Base-by-base conservation (phyloP, 2,888 invertebrate species). In the Ormyrus thymus region DNA sequence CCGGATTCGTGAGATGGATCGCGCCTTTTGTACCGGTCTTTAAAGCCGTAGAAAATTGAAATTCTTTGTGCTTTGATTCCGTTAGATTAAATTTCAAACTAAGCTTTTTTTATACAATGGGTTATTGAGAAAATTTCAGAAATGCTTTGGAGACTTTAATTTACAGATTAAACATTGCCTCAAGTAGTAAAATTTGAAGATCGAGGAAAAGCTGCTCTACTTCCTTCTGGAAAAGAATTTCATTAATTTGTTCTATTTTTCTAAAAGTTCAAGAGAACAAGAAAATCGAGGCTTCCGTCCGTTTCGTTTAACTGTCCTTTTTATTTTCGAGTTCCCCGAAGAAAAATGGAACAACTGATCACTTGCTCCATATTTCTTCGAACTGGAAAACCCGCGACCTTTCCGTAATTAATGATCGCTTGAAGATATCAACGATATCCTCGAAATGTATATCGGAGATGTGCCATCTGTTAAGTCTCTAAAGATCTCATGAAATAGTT, bases 331-430 rank as follows among this genome's bases (percentile, higher is more conserved):
- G 29, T 29, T 29, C 29, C 29, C 4, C 29, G 29, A 29, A 8
- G 29, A 55, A 55, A 77, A 66, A 53, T 50, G 13, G 61, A 77
- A 53, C 56, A 58, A 59, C 51, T 9, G 45, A 66, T 77, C 55
- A 29, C 11, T 65, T 45, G 59, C 45, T 71, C 70, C 71, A 68
- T 48, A 73, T 76, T 76, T 76, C 69, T 72, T 72, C 68, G 62
- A 43, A n/a, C 29, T 61, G 66, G 29, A 59, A 56, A 76, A 51
- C 51, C 55, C n/a, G 45, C 51, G 76, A 76, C 51, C 69, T 80
- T 15, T 64, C 43, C 69, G 78, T 76, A 76, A 79, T 76, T 80
- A 80, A 76, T 65, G 79, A 76, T 73, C 72, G 45, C 43, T 69
- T 43, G 43, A 53, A 72, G 76, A 76, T 80, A 76, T 76, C 62